phyloP scores from a whole-genome alignment of 1,140 invertebrate species.

The Drosophila seguyi region DNA sequence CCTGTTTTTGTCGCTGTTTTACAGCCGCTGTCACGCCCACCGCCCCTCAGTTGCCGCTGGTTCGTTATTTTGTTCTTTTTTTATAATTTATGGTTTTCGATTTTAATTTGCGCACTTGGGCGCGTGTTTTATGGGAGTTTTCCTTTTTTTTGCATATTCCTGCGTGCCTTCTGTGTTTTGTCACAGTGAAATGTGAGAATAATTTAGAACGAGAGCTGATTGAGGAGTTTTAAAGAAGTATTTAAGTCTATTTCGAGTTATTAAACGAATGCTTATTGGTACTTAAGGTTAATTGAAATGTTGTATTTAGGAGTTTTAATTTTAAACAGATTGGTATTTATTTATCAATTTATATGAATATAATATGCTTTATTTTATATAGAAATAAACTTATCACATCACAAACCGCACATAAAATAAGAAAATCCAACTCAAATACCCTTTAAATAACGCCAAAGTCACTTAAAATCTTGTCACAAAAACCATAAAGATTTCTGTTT shows the following conservation, averaged over 20 bases:
- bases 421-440: neutral
- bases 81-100: constrained; percentile 76
- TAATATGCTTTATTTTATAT: too few relatives aligned
- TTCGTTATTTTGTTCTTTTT: constrained; percentile 3
- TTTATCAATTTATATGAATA: neutral
- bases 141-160: constrained; percentile 52
- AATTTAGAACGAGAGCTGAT: constrained; percentile 49
- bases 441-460: neutral
- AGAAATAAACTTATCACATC: neutral
- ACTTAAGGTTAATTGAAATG: neutral
- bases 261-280: neutral
- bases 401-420: neutral
- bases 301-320: neutral
- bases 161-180: constrained; percentile 47
- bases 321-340: neutral
- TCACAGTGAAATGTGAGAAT: constrained; percentile 53
- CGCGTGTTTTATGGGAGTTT: constrained; percentile 64
- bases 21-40: constrained; percentile 51
- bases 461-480: neutral
- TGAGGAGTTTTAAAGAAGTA: neutral
- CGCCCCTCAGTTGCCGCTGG: constrained; percentile 1
- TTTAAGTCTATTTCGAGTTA: neutral
- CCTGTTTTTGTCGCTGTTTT: constrained; percentile 21
- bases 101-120: constrained; percentile 76
- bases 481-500: neutral